Percentiles rank a stretch among this genome's conserved stretches.
Conservation (phyloP, 2,113 vertebrate genomes). For the Suricata suricatta region DNA sequence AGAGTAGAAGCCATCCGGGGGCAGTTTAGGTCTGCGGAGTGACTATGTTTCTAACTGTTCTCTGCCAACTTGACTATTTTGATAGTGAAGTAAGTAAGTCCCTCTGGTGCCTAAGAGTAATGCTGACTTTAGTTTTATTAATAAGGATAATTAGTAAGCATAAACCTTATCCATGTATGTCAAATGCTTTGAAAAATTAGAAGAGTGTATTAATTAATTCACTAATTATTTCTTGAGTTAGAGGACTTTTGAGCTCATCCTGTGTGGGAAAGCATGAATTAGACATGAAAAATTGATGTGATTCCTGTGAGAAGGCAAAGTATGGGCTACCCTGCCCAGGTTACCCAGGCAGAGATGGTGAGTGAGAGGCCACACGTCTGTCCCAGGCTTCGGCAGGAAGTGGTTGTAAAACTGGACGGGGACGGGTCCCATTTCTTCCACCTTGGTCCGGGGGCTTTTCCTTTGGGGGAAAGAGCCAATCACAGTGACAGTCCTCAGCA, state of each 20-base stretch:
- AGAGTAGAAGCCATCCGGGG: not conserved
- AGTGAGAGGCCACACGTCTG: not conserved
- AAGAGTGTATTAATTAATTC: constrained; percentile 11
- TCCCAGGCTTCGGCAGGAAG: not conserved
- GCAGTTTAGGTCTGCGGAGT: not conserved
- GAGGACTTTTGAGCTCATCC: not conserved
- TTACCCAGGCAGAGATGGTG: not conserved
- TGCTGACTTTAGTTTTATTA: constrained; percentile 47
- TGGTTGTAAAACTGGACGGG: not conserved
- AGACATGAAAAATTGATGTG: not conserved
- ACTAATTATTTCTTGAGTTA: not conserved
- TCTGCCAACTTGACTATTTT: not conserved
- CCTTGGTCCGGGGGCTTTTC: not conserved
- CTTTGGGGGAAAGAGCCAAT: not conserved
- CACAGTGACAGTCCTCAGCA: fast-evolving
- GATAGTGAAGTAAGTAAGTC: not conserved
- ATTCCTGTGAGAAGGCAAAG: not conserved
- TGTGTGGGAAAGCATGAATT: not conserved
- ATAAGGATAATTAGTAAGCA: constrained; percentile 34
- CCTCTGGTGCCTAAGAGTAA: constrained; percentile 1
- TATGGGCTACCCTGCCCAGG: not conserved
- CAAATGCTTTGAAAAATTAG: constrained; percentile 53
- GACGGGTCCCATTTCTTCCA: not conserved
- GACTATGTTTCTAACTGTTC: not conserved
- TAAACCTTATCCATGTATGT: constrained; percentile 14